phyloP scores from a whole-genome alignment of 92 coral and sea anemone genomes.

The Desmophyllum pertusum region DNA sequence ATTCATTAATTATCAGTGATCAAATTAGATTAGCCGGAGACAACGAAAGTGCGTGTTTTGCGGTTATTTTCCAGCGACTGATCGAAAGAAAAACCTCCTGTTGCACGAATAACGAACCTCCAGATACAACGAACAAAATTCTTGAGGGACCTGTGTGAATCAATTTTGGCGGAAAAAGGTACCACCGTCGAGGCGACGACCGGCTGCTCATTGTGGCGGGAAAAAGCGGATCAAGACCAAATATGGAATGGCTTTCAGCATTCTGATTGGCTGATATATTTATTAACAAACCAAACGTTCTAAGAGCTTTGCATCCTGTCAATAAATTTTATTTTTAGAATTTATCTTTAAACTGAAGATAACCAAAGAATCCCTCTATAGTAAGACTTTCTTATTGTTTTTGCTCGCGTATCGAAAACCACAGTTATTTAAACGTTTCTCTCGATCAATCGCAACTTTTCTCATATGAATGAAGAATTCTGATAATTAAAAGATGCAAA shows the following conservation, averaged over 20 bases:
- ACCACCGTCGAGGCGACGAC: too few relatives aligned
- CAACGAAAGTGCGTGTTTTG: too few relatives aligned
- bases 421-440: neutral
- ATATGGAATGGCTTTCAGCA: neutral
- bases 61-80: too few relatives aligned
- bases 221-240: neutral
- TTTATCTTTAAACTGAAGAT: neutral
- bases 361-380: neutral
- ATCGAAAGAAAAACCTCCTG: too few relatives aligned
- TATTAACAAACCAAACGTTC: neutral
- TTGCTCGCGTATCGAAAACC: neutral
- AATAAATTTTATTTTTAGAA: neutral
- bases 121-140: too few relatives aligned
- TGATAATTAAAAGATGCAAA: constrained; percentile 15
- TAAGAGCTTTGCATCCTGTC: neutral
- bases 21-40: too few relatives aligned
- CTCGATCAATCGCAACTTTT: neutral
- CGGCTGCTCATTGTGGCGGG: constrained; percentile 16
- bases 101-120: too few relatives aligned
- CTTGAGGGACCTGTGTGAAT: neutral
- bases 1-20: too few relatives aligned
- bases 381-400: neutral
- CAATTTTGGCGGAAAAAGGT: constrained; percentile 24
- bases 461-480: neutral
- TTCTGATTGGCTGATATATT: constrained; percentile 3